A percentile compares a stretch with the other conserved stretches of the same genome.
phyloP scores from a whole-genome alignment of 2,888 invertebrate species.

The Linnaemya tessellans region DNA sequence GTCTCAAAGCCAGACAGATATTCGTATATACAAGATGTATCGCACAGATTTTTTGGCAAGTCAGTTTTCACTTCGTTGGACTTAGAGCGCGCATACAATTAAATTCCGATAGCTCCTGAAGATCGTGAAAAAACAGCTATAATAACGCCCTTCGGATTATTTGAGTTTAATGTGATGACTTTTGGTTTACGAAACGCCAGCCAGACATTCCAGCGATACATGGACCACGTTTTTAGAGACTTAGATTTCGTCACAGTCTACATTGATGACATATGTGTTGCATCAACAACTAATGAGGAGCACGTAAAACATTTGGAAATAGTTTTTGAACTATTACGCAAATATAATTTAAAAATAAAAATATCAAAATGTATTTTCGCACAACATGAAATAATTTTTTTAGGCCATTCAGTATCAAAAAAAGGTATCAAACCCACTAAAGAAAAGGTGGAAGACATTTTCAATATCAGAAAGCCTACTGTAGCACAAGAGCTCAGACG shows the following conservation, averaged over 20 bases:
- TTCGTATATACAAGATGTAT: background rate
- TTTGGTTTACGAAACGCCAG: background rate
- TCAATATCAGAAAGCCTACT: conserved; percentile 48
- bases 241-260: background rate
- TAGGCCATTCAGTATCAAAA: background rate
- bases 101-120: background rate
- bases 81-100: background rate
- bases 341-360: conserved; percentile 74
- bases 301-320: conserved; percentile 60
- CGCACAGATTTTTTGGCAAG: background rate
- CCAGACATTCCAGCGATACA: background rate
- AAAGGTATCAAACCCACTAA: conserved; percentile 10
- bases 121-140: background rate
- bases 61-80: background rate
- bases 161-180: background rate
- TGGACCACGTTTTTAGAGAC: background rate
- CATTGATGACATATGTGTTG: background rate
- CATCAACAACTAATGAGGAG: conserved; percentile 31
- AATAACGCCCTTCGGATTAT: background rate
- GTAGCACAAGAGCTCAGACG: conserved; percentile 8
- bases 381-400: conserved; percentile 31
- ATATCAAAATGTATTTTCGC: conserved; percentile 71
- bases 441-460: conserved; percentile 57
- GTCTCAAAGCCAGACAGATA: background rate
- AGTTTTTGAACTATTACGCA: conserved; percentile 72